Base-by-base conservation (phyloP, 1,140 invertebrate genomes). In the Cydia strobilella region DNA sequence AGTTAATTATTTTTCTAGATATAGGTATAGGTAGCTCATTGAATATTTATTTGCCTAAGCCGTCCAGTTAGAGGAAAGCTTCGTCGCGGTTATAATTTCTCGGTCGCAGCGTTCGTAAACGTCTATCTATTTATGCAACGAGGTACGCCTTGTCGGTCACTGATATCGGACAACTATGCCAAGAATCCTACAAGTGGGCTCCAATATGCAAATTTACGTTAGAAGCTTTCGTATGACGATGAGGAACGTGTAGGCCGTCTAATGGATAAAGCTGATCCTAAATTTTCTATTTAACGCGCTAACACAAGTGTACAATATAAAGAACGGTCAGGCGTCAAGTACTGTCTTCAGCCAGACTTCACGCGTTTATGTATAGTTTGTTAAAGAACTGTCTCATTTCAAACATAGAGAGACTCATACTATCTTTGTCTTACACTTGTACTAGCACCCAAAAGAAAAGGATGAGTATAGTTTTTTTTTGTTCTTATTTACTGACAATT, bases 81-180 rank as follows among this genome's bases (percentile, higher is more conserved):
- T 0, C 65, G 1, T 66, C 63, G 6, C 27, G 31, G 23, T 65
- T 3, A 6, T 66, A 31, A 66, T 66, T 66, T 66, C 15, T 35
- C 27, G 63, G 31, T 66, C 63, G 10, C 1, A 31, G 63, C 63
- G 63, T 66, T 27, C 27, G 65, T 39, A 69, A 69, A 7, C 27
- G n/a, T 35, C 65, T 35, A 69, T 69, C 27, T 69, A 69, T 69
- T 15, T 69, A 69, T 69, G 63, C 27, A 65, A 31, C 10, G 25
- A 69, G 27, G 27, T 35, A 13, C 31, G 15, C 3, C 15, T 13
- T 69, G 65, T 39, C 65, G 65, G 65, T 69, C 65, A 69, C 27
- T 20, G 62, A 6, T 13, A 39, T 18, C 15, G 3, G 15, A 20
- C 51, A 59, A 18, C 51, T 59, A 59, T 59, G 18, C 18, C 51